Percentiles rank a stretch among this genome's conserved stretches.
These are phyloP conservation scores for Ceratothoa steindachneri DNA, from an alignment of 2,888 invertebrate genomes.

Conservation along the genomic window DNA sequence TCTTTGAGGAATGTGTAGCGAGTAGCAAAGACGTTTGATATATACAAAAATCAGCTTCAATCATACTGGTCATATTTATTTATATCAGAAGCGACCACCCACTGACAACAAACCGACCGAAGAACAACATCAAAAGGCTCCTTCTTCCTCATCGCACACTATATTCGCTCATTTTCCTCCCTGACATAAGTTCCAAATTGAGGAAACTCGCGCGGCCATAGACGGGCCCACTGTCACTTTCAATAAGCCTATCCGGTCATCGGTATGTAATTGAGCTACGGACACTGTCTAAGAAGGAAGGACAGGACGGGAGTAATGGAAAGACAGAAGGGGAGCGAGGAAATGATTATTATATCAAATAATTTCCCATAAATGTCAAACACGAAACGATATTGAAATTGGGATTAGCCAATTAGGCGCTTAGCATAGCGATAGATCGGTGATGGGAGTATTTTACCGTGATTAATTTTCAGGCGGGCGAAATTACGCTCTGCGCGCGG, in stretches of 20 bases:
- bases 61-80: too few species aligned
- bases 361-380: not conserved
- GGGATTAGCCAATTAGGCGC: not conserved
- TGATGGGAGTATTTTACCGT: too few species aligned
- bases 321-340: not conserved
- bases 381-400: not conserved
- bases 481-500: too few species aligned
- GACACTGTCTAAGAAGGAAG: not conserved
- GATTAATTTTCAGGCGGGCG: too few species aligned
- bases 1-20: too few species aligned
- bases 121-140: too few species aligned
- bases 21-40: too few species aligned
- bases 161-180: too few species aligned
- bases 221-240: not conserved
- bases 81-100: not conserved
- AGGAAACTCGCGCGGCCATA: not conserved
- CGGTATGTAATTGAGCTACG: not conserved
- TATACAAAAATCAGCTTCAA: too few species aligned
- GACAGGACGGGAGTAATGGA: conserved; percentile 5
- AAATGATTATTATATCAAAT: not conserved
- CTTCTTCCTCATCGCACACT: too few species aligned
- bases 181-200: too few species aligned
- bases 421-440: too few species aligned
- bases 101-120: not conserved
- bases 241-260: not conserved